Evolutionary conservation across 2,113 vertebrate genomes (phyloP), one percentile per base, ranked within the genome.

Genomic region (Melanocharis versteri): DNA sequence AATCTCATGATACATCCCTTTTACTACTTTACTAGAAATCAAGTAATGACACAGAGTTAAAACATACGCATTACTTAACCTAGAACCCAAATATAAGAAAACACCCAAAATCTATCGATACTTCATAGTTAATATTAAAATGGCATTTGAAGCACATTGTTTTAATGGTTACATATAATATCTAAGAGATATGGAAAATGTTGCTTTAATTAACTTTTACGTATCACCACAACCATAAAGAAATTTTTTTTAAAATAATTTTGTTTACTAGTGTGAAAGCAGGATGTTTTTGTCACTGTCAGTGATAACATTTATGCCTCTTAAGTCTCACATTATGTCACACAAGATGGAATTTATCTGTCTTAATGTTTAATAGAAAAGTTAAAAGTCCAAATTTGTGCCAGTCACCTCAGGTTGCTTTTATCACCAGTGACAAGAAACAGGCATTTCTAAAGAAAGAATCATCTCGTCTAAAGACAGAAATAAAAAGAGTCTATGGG

Each of bases 381-480:
- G n/a, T 60, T 75, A 60, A 53, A 94, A 54, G 62, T 83, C 62
- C 80, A 54, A 62, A 94, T 81, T 83, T 88, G 51, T 62, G 47
- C 54, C 7, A 13, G 68, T 83, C 62, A 80, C 76, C 35, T 80
- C 53, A 72, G 37, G 37, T 42, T 94, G 68, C 48, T 85, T 84
- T 87, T 85, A 60, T 57, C 79, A 66, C 28, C 21, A 86, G 54
- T 83, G 62, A 93, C 79, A 94, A 90, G 83, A 88, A 94, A 86
- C 58, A 88, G 85, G 42, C 83, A 93, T 40, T 78, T 72, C 69
- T 61, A 85, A 94, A 91, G 65, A 44, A 72, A 73, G 48, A 91
- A 90, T 20, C 48, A 51, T 61, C 57, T 90, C 60, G 44, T 78
- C 21, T 77, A 54, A 92, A 85, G 70, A 62, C 18, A 88, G 47